Conservation (phyloP, 2,113 vertebrate genomes). For the Epinephelus fuscoguttatus region DNA sequence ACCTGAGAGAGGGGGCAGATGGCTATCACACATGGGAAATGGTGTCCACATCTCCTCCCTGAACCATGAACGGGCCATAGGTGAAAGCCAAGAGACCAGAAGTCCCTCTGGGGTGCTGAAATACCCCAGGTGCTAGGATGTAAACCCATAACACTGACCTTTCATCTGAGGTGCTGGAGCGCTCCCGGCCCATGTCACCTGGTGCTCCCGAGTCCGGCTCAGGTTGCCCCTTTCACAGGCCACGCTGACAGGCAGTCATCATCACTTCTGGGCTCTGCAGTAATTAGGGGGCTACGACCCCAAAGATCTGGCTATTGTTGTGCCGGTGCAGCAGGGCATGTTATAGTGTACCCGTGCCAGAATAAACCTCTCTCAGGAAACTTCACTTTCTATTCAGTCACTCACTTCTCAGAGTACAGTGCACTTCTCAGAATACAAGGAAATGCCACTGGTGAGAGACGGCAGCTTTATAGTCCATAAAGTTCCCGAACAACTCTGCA, state of each 20-base stretch:
- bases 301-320: slow-evolving; percentile 69
- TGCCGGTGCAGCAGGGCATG: slow-evolving; percentile 58
- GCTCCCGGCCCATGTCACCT: slow-evolving; percentile 65
- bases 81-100: slow-evolving; percentile 76
- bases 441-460: slow-evolving; percentile 75
- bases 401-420: slow-evolving; percentile 61
- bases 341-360: slow-evolving; percentile 66
- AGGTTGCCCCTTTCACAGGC: slow-evolving; percentile 71
- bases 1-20: slow-evolving; percentile 70
- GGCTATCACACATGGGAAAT: slow-evolving; percentile 77
- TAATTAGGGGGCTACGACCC: slow-evolving; percentile 80
- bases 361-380: slow-evolving; percentile 82
- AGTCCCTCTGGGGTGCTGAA: slow-evolving; percentile 71
- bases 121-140: slow-evolving; percentile 64
- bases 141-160: slow-evolving; percentile 65
- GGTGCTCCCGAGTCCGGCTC: slow-evolving; percentile 57
- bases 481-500: slow-evolving; percentile 31
- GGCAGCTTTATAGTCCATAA: slow-evolving; percentile 64
- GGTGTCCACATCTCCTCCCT: slow-evolving; percentile 60
- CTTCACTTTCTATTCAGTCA: slow-evolving; percentile 74
- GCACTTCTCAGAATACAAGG: slow-evolving; percentile 74
- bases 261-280: slow-evolving; percentile 58
- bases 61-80: slow-evolving; percentile 33
- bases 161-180: slow-evolving; percentile 77
- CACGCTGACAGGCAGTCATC: slow-evolving; percentile 69